Base-by-base conservation (phyloP, 2,113 vertebrate genomes). In the Australoheros scitulus region DNA sequence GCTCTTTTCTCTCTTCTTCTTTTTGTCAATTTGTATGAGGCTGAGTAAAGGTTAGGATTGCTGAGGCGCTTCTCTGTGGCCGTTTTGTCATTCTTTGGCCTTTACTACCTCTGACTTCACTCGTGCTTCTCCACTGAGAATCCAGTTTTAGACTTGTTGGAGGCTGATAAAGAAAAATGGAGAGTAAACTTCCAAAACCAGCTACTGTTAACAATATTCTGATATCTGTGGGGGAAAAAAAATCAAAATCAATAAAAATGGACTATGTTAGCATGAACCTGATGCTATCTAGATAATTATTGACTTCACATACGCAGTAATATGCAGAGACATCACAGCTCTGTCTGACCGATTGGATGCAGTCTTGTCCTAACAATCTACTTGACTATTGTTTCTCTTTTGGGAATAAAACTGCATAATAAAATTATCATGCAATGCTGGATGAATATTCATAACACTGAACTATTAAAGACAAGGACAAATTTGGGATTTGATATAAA, bases 1-100 rank as follows among this genome's bases (percentile, higher is more conserved):
- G 91, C 90, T 91, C 92, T 88, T 92, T 89, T 89, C 87, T 81
- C 50, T 82, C 55, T 56, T 85, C 61, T 82, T 82, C 77, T 88
- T 87, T 91, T 92, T 82, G 85, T 91, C 85, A 89, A 89, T 89
- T 90, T 90, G 81, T 86, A 81, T 74, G 78, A 75, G 78, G 80
- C 84, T 87, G 88, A 86, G 76, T 92, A 92, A 92, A 94, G 91
- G 92, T 93, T 91, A 94, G 84, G 81, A 68, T 84, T 61, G 41
- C 58, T 4, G 77, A 61, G 83, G 79, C 82, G 87, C 88, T 89
- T 82, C 77, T 89, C 59, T 10, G 52, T 83, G 63, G 82, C 76
- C 7, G 10, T 86, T 86, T 79, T 61, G 72, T 80, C 78, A 87
- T 74, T 83, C 59, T 76, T 80, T 89, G 88, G 90, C 81, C 86